phyloP scores from a whole-genome alignment of 2,888 invertebrate species.

The Leistus spinibarbis region DNA sequence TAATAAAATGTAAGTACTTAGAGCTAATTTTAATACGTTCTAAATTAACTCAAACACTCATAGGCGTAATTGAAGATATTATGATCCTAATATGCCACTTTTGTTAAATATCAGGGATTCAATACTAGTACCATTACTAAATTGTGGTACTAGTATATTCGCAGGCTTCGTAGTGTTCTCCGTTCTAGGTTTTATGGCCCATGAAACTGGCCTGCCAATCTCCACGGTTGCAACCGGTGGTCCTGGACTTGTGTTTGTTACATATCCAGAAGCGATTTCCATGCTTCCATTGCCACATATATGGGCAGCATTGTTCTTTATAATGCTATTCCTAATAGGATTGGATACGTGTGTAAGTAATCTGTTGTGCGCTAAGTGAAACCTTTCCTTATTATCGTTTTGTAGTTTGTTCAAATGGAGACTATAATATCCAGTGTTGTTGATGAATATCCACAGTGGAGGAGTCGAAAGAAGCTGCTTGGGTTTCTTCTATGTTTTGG shows the following conservation, averaged over 20 bases:
- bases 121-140: conserved; percentile 71
- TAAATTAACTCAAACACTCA: no score
- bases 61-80: no score
- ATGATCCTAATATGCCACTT: no score
- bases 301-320: conserved; percentile 78
- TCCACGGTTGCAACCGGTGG: conserved; percentile 79
- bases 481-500: conserved; percentile 65
- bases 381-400: conserved; percentile 18
- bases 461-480: conserved; percentile 65
- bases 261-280: conserved; percentile 78
- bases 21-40: no score
- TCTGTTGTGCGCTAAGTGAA: no score
- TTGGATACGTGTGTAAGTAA: conserved; percentile 75
- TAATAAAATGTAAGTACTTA: conserved; percentile 66
- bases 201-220: conserved; percentile 73
- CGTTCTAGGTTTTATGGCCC: conserved; percentile 75
- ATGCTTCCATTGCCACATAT: conserved; percentile 77
- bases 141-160: conserved; percentile 77
- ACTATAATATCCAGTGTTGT: conserved; percentile 74
- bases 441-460: conserved; percentile 70
- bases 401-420: conserved; percentile 84
- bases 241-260: conserved; percentile 78
- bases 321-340: conserved; percentile 81
- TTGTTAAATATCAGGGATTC: conserved; percentile 63
- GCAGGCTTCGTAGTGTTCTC: conserved; percentile 83